phyloP scores from a whole-genome alignment of 2,797 vertebrate genomes.

The Monodelphis domestica region DNA sequence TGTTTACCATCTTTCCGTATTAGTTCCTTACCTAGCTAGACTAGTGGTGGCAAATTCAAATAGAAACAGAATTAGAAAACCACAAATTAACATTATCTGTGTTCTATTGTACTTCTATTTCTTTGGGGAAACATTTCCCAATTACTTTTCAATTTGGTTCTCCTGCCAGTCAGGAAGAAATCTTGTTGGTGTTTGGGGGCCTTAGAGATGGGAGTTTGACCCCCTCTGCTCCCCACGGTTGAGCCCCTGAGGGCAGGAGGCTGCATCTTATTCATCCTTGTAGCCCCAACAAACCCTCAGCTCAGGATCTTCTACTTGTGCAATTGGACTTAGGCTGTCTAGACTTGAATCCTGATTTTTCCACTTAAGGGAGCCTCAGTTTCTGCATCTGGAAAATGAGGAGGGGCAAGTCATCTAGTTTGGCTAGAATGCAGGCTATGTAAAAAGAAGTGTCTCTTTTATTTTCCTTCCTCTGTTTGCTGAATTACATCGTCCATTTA shows the following conservation, averaged over 20 bases:
- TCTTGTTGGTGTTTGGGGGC: background rate
- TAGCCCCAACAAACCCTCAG: background rate
- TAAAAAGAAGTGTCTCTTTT: background rate
- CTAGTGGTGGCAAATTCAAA: background rate
- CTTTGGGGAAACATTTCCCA: background rate
- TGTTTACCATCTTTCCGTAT: background rate
- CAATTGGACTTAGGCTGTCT: background rate
- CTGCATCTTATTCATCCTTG: background rate
- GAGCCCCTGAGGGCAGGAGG: background rate
- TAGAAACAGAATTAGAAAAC: background rate
- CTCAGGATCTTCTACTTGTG: background rate
- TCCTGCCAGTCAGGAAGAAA: background rate
- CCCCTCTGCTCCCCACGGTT: background rate
- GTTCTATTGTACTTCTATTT: background rate
- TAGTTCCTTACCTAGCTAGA: background rate
- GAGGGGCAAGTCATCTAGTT: background rate
- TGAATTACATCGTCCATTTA: background rate
- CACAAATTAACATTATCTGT: background rate
- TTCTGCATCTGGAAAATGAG: background rate
- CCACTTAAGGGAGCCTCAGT: background rate
- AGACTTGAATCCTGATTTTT: background rate
- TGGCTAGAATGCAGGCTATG: background rate
- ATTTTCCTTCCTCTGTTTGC: background rate
- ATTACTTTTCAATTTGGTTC: background rate
- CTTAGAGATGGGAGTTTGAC: background rate